Percentiles rank a stretch among this genome's conserved stretches.
These are phyloP conservation scores for Poeciliopsis occidentalis DNA, from an alignment of 2,113 vertebrate species.

Conservation along the genomic window DNA sequence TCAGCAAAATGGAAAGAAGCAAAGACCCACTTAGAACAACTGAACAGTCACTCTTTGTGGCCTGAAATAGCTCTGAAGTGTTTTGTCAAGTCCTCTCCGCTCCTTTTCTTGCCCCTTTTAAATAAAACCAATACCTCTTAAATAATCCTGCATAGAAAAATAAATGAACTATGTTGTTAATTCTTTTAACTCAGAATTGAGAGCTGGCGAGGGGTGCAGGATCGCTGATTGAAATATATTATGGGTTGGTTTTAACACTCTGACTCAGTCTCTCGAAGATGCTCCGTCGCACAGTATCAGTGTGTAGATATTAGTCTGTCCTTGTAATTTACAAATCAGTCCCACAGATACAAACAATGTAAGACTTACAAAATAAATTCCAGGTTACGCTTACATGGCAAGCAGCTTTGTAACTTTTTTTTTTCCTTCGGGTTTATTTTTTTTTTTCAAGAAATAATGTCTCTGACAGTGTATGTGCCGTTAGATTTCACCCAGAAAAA, in stretches of 20 bases:
- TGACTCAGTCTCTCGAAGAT: slow-evolving; percentile 66
- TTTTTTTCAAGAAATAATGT: slow-evolving; percentile 75
- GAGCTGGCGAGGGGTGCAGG: slow-evolving; percentile 66
- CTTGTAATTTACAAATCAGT: slow-evolving; percentile 96
- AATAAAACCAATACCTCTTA: slow-evolving; percentile 81
- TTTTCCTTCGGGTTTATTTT: slow-evolving; percentile 76
- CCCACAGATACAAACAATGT: slow-evolving; percentile 99
- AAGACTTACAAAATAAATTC: slow-evolving; percentile 98
- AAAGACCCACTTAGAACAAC: slow-evolving; percentile 32
- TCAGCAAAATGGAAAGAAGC: slow-evolving; percentile 63
- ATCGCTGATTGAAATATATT: slow-evolving; percentile 61
- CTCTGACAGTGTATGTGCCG: slow-evolving; percentile 75
- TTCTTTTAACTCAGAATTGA: slow-evolving; percentile 73
- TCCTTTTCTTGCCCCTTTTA: slow-evolving; percentile 60
- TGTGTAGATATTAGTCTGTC: slow-evolving; percentile 61
- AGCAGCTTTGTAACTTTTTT: slow-evolving; percentile 85
- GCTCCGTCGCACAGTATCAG: slow-evolving; percentile 43
- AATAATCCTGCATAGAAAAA: slow-evolving; percentile 86
- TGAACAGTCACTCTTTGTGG: slow-evolving; percentile 55
- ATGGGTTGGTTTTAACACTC: slow-evolving; percentile 53
- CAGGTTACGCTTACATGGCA: slow-evolving; percentile 98
- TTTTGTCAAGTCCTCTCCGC: slow-evolving; percentile 54
- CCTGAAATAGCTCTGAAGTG: slow-evolving; percentile 62
- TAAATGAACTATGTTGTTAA: slow-evolving; percentile 83
- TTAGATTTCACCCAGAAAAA: slow-evolving; percentile 73